Percentiles rank a stretch among this genome's conserved stretches.
Conservation (phyloP, 2,113 vertebrate species). For the Takifugu bimaculatus region DNA sequence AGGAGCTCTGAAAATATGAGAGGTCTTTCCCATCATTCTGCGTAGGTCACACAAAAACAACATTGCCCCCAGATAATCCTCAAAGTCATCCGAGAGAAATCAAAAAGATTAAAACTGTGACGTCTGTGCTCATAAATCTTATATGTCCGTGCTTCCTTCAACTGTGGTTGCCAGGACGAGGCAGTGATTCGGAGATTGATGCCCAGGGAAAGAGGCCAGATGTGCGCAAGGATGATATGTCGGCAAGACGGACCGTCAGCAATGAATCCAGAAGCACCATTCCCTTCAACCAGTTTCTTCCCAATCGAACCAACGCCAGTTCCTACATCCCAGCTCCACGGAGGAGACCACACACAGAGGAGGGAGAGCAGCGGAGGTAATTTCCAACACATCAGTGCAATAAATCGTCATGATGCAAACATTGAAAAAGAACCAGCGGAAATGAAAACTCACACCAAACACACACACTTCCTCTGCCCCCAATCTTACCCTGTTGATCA, state of each 20-base stretch:
- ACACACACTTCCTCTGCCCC: conserved; percentile 4
- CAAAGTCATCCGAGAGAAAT: too few relatives aligned
- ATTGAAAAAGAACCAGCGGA: not conserved
- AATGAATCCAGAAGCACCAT: conserved; percentile 84
- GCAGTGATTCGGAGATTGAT: conserved; percentile 88
- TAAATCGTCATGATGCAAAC: not conserved
- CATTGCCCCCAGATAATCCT: too few relatives aligned
- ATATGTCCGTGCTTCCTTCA: too few relatives aligned
- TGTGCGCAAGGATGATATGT: conserved; percentile 96
- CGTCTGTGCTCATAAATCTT: too few relatives aligned
- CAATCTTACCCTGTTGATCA: conserved; percentile 20
- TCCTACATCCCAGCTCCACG: conserved; percentile 84
- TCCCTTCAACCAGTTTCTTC: conserved; percentile 98
- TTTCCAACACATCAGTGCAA: conserved; percentile 68
- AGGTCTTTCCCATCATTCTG: conserved; percentile 19
- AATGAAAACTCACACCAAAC: conserved; percentile 16
- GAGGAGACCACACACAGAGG: conserved; percentile 83
- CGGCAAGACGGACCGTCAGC: conserved; percentile 84
- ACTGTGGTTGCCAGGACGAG: conserved; percentile 76
- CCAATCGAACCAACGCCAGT: conserved; percentile 89
- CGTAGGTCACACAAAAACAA: conserved; percentile 18
- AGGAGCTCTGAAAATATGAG: not conserved
- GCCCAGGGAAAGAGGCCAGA: conserved; percentile 87
- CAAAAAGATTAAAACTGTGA: too few relatives aligned
- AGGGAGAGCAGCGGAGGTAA: conserved; percentile 89